Evolutionary conservation across 1,140 invertebrate species (phyloP), one percentile per base, ranked within the genome.

Genomic region (Bombyx mandarina): DNA sequence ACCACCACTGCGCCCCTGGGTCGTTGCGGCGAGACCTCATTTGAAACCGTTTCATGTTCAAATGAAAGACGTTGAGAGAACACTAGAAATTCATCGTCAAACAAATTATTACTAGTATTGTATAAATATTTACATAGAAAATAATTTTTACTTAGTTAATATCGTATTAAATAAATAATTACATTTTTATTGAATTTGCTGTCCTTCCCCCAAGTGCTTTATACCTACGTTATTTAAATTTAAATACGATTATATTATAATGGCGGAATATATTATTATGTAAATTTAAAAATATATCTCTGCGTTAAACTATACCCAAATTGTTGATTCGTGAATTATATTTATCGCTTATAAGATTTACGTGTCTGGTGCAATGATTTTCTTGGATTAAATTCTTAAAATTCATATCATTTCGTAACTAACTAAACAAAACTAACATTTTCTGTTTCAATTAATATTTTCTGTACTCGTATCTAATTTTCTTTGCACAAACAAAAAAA

Each of bases 151-250:
- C 77, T 86, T 86, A 84, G 79, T 84, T 85, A 85, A 80, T 81
- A 81, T 68, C 77, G 76, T 85, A 85, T 75, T 84, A 82, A 84
- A 83, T 83, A 77, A 83, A 79, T 81, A 85, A 81, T 26, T 9
- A 75, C 86, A 88, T 51, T 88, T 88, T 88, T 86, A 89, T 89
- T 89, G 80, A 86, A 89, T 89, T 89, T 88, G 88, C 88, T 89
- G 86, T 88, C 88, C 86, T 89, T 88, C 82, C 88, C 86, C 85
- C 79, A 88, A 88, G 86, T 89, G 88, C 88, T 89, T 89, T 89
- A 89, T 88, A 88, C 80, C 77, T 82, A 82, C 79, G 86, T 88
- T 86, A 86, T 86, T 88, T 87, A 84, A 79, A 85, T 81, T 82
- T 77, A 84, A 84, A 84, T 85, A 85, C 82, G 81, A 84, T 82